phyloP scores from a whole-genome alignment of 2,113 vertebrate genomes.

The human region DNA sequence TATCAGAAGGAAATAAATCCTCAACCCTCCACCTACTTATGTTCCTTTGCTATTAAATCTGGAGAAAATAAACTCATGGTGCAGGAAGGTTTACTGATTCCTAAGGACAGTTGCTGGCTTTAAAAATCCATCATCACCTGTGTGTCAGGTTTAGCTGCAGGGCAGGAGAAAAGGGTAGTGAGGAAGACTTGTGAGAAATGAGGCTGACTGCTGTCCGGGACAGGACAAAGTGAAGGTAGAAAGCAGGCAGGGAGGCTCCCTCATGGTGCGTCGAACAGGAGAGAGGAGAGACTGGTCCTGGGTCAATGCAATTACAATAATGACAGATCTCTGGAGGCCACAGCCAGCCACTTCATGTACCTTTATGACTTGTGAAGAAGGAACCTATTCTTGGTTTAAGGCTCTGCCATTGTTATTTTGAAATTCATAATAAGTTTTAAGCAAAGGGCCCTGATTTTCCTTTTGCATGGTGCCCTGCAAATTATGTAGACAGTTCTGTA shows the following conservation, averaged over 20 bases:
- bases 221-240: rapidly evolving
- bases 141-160: neutral
- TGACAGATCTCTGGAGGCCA: neutral
- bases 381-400: neutral
- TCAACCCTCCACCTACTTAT: constrained; percentile 52
- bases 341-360: neutral
- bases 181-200: neutral
- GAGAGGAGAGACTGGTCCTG: neutral
- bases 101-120: constrained; percentile 58
- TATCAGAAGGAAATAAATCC: constrained; percentile 52
- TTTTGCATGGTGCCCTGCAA: neutral
- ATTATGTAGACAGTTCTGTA: neutral
- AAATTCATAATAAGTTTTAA: neutral
- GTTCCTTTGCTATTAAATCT: constrained; percentile 39
- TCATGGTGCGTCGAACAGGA: neutral
- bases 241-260: neutral
- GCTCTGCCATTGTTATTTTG: neutral
- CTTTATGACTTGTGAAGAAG: neutral
- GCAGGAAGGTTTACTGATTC: constrained; percentile 68
- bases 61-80: constrained; percentile 51
- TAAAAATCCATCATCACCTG: constrained; percentile 19
- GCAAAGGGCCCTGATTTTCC: neutral
- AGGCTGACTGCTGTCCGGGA: neutral
- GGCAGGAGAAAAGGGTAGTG: neutral
- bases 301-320: neutral